Evolutionary conservation across 1,140 invertebrate species (phyloP).

Genomic region (Drosophila lacteicornis): DNA sequence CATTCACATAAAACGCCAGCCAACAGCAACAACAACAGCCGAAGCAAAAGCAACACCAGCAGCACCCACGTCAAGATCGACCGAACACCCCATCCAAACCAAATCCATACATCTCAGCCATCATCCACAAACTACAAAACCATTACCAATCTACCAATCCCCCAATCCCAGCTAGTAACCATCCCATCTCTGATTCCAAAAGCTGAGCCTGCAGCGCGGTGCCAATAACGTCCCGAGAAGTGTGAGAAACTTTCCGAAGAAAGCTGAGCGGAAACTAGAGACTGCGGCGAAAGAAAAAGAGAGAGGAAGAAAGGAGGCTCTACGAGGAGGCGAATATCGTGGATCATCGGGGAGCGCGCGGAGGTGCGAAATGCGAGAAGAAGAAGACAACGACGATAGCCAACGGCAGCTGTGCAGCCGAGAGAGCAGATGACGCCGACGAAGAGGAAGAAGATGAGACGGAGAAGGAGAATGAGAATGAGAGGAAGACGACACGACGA

Average conservation of each 20-base stretch:
- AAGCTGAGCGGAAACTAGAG: slow-evolving; percentile 40
- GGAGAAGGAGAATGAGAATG: slow-evolving; percentile 11
- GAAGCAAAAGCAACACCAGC: slow-evolving; percentile 56
- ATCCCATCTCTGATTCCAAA: slow-evolving; percentile 80
- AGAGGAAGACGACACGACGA: slow-evolving; percentile 44
- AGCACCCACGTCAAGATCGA: slow-evolving; percentile 75
- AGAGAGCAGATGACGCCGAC: slow-evolving; percentile 46
- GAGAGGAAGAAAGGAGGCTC: slow-evolving; percentile 33
- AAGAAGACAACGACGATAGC: slow-evolving; percentile 39
- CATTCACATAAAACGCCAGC: slow-evolving; percentile 62
- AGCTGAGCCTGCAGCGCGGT: slow-evolving; percentile 78
- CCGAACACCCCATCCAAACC: slow-evolving; percentile 34
- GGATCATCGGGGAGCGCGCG: slow-evolving; percentile 18
- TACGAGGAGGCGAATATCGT: slow-evolving; percentile 17
- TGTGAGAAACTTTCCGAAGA: slow-evolving; percentile 36
- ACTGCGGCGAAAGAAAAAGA: slow-evolving; percentile 26
- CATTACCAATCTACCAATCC: slow-evolving; percentile 30
- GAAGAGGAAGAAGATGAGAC: slow-evolving; percentile 35
- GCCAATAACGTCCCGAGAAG: slow-evolving; percentile 53
- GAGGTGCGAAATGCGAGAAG: slow-evolving; percentile 16
- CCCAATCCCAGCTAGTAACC: slow-evolving; percentile 50
- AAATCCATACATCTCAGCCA: slow-evolving; percentile 16
- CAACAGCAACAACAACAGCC: slow-evolving; percentile 58
- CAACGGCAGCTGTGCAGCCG: slow-evolving; percentile 52
- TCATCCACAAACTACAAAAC: slow-evolving; percentile 35